Percentiles rank a stretch among this genome's conserved stretches.
phyloP scores from a whole-genome alignment of 1,140 invertebrate genomes.

The Megalonaias nervosa region DNA sequence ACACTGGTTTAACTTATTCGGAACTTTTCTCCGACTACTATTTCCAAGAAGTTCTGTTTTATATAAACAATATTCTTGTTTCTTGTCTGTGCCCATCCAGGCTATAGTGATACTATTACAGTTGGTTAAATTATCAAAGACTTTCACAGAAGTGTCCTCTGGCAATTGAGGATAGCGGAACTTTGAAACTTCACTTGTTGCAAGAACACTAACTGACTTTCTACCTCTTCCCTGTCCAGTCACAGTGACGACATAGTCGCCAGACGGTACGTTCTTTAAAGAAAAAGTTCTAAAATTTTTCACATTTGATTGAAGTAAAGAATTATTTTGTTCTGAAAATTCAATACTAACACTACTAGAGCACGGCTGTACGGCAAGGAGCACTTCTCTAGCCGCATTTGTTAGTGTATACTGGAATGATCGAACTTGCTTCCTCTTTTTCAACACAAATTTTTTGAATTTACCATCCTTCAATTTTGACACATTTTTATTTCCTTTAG shows the following conservation, averaged over 20 bases:
- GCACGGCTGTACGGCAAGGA: conserved; percentile 28
- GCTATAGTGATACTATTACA: conserved; percentile 61
- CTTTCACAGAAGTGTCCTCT: conserved; percentile 52
- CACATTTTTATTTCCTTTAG: conserved; percentile 34
- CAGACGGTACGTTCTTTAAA: conserved; percentile 45
- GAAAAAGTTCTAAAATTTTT: conserved; percentile 42
- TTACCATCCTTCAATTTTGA: conserved; percentile 44
- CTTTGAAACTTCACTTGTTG: too few relatives aligned
- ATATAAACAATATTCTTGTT: conserved; percentile 67
- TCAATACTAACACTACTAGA: conserved; percentile 21
- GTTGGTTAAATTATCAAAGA: conserved; percentile 52
- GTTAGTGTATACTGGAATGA: conserved; percentile 24
- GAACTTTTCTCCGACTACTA: conserved; percentile 9
- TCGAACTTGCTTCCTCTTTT: conserved; percentile 20
- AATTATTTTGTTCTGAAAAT: conserved; percentile 20
- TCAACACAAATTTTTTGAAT: conserved; percentile 41
- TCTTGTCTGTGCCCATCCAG: conserved; percentile 59
- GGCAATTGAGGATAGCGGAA: conserved; percentile 45
- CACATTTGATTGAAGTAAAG: conserved; percentile 20
- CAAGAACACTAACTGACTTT: too few relatives aligned
- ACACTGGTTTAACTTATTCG: conserved; percentile 24
- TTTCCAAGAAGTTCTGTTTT: conserved; percentile 37
- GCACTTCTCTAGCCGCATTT: conserved; percentile 20
- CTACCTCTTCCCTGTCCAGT: too few relatives aligned
- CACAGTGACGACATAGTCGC: conserved; percentile 51